Percentiles rank a stretch among this genome's conserved stretches.
phyloP scores from a whole-genome alignment of 2,797 vertebrate genomes.

The Dendrocincla tyrannina region DNA sequence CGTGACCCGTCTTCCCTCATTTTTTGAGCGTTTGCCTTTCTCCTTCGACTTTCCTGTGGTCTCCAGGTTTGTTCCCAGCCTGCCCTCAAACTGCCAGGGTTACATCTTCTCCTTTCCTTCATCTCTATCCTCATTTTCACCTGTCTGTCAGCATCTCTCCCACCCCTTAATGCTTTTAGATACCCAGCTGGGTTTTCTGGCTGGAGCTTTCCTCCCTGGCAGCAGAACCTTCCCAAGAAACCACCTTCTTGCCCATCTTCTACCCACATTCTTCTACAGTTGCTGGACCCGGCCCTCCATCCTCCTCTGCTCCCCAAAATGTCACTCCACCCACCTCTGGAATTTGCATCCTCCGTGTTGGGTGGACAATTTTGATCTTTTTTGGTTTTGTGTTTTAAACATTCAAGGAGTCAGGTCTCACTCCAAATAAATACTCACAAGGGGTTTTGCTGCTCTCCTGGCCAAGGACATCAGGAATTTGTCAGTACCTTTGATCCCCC shows the following conservation, averaged over 20 bases:
- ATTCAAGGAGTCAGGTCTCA: neutral
- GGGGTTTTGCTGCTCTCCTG: neutral
- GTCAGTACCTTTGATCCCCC: constrained; percentile 36
- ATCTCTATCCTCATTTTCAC: neutral
- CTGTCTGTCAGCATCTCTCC: neutral
- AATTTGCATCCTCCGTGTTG: neutral
- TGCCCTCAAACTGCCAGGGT: neutral
- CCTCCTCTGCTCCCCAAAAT: neutral
- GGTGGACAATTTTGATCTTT: neutral
- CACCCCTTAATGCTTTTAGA: neutral
- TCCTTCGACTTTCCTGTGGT: neutral
- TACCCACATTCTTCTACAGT: neutral
- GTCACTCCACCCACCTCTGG: neutral
- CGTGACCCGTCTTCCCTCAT: neutral
- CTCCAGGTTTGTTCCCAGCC: neutral
- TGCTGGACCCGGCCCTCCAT: neutral
- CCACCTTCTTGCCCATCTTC: neutral
- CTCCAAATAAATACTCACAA: neutral
- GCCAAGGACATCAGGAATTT: neutral
- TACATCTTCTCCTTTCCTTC: neutral
- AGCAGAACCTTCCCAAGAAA: neutral
- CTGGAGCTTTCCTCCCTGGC: neutral
- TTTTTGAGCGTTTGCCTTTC: neutral
- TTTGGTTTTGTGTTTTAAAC: neutral
- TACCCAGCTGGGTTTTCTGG: neutral